Base-by-base conservation (phyloP, 2,888 invertebrate species). In the Volucella inflata region DNA sequence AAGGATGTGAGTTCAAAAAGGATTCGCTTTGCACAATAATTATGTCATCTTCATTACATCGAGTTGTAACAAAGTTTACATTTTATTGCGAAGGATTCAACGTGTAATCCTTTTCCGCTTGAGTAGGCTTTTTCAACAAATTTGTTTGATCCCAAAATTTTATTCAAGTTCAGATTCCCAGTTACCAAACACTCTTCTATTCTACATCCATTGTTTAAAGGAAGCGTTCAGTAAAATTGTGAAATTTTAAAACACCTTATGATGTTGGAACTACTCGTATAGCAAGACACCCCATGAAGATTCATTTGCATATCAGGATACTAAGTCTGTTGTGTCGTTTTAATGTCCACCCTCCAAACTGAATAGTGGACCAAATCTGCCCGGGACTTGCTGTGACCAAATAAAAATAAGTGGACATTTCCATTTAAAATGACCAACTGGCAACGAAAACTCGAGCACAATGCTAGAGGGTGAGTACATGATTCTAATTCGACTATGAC, bases 11-110 rank as follows among this genome's bases (percentile, higher is more conserved):
- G 42, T 50, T 53, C n/a, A 42, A 1, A 83, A 65, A 53, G 83
- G 46, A 84, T 84, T 84, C 75, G 80, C 14, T 80, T 46, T 75
- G 84, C 75, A 38, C 60, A 71, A 67, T 84, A 80, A 84, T 84
- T 80, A 84, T 80, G 84, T 80, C 84, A 71, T 84, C 84, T 71
- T 71, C 75, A 57, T 78, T 78, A 44, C 21, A 21, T 21, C 3
- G 2, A 21, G 16, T 55, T 17, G 30, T 14, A 21, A 2, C 36
- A 48, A 40, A 62, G 36, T 70, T 40, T 12, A 11, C 30, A 67
- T 44, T 62, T 67, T 44, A 60, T 55, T 40, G 14, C 17, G 70
- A 57, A 57, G 30, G 78, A 65, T 77, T 74, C 16, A 9, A n/a
- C 38, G 11, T 30, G 17, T 71, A 70, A 64, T 78, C 72, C 79